These are phyloP conservation scores for Sylvia borin DNA, from an alignment of 2,797 vertebrate genomes.

Conservation along the genomic window DNA sequence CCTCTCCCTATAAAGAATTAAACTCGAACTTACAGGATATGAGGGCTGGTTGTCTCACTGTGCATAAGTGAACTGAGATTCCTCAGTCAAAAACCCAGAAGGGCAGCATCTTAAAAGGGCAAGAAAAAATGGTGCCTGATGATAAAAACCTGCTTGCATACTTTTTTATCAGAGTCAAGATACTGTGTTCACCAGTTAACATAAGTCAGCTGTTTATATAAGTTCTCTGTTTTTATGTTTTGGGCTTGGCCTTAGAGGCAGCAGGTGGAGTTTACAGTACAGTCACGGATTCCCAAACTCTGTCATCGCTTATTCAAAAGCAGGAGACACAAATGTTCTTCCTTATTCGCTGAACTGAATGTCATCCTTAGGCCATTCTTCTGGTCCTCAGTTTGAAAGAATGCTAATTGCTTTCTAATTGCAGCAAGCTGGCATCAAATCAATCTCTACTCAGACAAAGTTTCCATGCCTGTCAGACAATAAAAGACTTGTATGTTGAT, in stretches of 20 bases:
- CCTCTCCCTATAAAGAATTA: not conserved
- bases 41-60: not conserved
- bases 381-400: slow-evolving; percentile 12
- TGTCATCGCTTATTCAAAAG: not conserved
- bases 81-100: not conserved
- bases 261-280: not conserved
- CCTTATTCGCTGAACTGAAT: not conserved
- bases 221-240: not conserved
- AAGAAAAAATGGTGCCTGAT: not conserved
- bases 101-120: not conserved
- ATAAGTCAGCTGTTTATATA: not conserved
- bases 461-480: slow-evolving; percentile 2
- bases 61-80: not conserved
- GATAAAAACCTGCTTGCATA: not conserved
- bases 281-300: not conserved
- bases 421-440: slow-evolving; percentile 34
- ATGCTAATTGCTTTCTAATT: slow-evolving; percentile 51
- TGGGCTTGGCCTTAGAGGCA: not conserved
- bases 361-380: not conserved
- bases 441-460: slow-evolving; percentile 22
- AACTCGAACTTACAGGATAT: not conserved
- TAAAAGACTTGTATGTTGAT: not conserved
- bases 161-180: not conserved
- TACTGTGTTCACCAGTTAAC: not conserved
- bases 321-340: not conserved